phyloP scores from a whole-genome alignment of 2,113 vertebrate genomes.

The Jacana jacana region DNA sequence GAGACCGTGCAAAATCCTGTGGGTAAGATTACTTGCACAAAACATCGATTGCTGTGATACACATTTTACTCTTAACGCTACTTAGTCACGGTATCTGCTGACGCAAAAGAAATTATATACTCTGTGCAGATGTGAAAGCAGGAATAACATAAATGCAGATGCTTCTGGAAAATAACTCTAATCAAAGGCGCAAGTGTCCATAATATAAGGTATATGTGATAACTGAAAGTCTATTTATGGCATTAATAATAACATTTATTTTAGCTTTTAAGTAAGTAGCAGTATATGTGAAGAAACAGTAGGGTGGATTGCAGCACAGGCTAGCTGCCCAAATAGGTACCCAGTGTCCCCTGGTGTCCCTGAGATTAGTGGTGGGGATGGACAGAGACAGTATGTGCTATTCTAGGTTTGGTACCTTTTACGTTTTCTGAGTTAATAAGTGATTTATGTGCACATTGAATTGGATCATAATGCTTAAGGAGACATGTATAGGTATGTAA shows the following conservation, averaged over 20 bases:
- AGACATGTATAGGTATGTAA: background rate
- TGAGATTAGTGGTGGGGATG: background rate
- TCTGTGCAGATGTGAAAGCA: background rate
- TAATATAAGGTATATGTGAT: background rate
- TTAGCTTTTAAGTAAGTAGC: background rate
- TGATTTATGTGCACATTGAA: background rate
- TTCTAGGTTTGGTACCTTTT: background rate
- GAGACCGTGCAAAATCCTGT: background rate
- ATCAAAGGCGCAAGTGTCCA: rapidly evolving
- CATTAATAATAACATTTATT: background rate
- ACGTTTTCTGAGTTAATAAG: background rate
- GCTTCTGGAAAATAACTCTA: background rate
- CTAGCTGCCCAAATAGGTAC: background rate
- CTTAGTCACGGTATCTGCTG: background rate
- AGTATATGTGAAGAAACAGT: rapidly evolving
- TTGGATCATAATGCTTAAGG: background rate
- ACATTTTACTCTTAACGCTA: background rate
- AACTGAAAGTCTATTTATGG: background rate
- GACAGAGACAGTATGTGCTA: background rate
- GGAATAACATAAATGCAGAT: background rate
- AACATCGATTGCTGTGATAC: background rate
- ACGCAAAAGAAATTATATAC: background rate
- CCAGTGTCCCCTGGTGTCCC: background rate
- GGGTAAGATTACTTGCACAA: background rate
- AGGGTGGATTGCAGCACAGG: background rate